Evolutionary conservation across 2,113 vertebrate species (phyloP).

Genomic region (Pandion haliaetus): DNA sequence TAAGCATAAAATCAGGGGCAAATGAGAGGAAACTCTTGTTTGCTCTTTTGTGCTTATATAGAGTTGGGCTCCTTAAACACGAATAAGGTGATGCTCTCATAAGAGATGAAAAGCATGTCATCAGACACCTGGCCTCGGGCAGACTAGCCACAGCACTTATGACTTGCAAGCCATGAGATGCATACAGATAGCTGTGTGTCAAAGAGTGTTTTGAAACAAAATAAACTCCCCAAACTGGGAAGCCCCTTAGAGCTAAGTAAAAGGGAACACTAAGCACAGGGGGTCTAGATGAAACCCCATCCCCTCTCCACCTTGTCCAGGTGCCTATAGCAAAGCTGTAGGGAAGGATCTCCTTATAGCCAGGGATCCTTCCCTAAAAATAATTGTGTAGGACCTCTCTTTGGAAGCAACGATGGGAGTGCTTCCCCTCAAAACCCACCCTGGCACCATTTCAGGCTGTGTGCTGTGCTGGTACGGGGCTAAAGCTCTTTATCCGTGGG

Average conservation of each 20-base stretch:
- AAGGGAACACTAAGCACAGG: neutral
- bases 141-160: neutral
- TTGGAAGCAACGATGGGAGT: neutral
- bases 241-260: neutral
- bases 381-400: neutral
- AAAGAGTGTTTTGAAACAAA: neutral
- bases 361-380: neutral
- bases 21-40: constrained; percentile 16
- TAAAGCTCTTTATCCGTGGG: constrained; percentile 21
- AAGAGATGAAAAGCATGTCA: neutral
- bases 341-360: neutral
- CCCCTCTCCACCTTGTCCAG: neutral
- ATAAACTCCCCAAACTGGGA: neutral
- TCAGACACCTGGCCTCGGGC: neutral
- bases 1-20: neutral
- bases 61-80: neutral
- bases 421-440: neutral
- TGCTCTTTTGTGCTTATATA: neutral
- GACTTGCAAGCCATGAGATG: neutral
- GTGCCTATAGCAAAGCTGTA: neutral
- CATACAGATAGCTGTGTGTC: neutral
- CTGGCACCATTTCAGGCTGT: constrained; percentile 3
- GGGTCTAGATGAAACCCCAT: neutral
- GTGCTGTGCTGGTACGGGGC: neutral
- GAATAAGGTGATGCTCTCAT: neutral